phyloP scores from a whole-genome alignment of 1,140 invertebrate species.

The Tribolium castaneum region DNA sequence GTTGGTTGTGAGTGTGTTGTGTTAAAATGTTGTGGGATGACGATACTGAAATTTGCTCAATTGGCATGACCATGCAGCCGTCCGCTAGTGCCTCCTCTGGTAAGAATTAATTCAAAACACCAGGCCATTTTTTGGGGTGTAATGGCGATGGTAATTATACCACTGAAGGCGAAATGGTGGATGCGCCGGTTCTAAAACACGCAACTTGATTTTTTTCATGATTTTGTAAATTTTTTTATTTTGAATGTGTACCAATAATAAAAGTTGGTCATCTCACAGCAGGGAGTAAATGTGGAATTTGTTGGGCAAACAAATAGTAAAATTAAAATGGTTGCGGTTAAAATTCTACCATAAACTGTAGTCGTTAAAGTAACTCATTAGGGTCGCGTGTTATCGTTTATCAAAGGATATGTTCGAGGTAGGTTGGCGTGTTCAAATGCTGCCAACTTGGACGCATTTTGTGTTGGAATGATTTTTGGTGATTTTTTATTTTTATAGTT shows the following conservation, averaged over 20 bases:
- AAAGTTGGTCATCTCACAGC: neutral
- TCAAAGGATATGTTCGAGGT: neutral
- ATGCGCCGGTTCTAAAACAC: slow-evolving; percentile 2
- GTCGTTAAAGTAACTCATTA: neutral
- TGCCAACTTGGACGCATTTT: too few relatives aligned
- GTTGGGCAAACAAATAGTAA: neutral
- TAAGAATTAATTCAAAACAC: slow-evolving; percentile 58
- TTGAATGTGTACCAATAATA: too few relatives aligned
- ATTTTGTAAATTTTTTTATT: too few relatives aligned
- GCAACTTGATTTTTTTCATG: neutral
- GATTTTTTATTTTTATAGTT: too few relatives aligned
- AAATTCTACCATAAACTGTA: neutral
- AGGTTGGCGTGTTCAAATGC: too few relatives aligned
- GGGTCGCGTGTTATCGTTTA: neutral
- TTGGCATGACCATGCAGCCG: slow-evolving; percentile 76
- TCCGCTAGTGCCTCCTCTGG: slow-evolving; percentile 77
- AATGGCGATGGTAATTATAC: neutral
- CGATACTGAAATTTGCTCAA: slow-evolving; percentile 77
- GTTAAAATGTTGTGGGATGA: slow-evolving; percentile 66
- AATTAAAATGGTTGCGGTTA: neutral
- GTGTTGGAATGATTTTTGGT: too few relatives aligned
- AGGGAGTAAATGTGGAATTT: neutral
- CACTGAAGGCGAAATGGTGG: neutral
- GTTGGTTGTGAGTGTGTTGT: neutral
- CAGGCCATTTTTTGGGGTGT: neutral